Conservation (phyloP, 2,797 vertebrate genomes). For the Poecilia wingei region DNA sequence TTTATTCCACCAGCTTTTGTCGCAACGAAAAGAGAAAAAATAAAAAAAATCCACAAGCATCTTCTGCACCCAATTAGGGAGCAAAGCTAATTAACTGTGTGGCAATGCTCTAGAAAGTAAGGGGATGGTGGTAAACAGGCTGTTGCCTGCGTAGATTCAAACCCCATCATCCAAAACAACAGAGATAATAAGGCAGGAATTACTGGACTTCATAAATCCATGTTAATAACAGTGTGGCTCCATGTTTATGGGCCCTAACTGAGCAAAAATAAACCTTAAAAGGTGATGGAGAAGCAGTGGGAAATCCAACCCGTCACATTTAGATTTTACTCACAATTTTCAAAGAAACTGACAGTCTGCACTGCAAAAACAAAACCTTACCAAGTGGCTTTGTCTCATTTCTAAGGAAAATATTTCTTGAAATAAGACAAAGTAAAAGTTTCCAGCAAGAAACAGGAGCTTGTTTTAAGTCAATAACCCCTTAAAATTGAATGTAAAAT, state of each 20-base stretch:
- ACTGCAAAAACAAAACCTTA: no score
- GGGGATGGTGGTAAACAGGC: slow-evolving; percentile 3
- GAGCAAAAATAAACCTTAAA: slow-evolving; percentile 2
- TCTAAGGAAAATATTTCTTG: no score
- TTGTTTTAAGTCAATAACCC: no score
- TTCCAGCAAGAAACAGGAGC: no score
- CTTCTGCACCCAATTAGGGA: slow-evolving; percentile 20
- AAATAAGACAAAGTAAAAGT: no score
- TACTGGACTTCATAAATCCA: slow-evolving; percentile 12
- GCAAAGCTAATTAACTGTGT: slow-evolving; percentile 17
- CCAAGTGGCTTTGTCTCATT: no score
- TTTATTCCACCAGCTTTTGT: not conserved
- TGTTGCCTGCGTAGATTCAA: not conserved
- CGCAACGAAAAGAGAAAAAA: not conserved
- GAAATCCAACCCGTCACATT: not conserved
- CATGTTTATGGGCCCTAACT: not conserved
- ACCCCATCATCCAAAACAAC: not conserved
- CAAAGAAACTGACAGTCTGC: not conserved
- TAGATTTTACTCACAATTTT: not conserved
- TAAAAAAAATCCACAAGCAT: not conserved
- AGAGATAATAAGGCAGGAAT: not conserved
- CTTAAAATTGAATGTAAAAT: no score
- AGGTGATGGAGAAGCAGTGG: not conserved
- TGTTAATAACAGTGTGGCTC: not conserved
- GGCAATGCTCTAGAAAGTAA: slow-evolving; percentile 15